Evolutionary conservation across 2,797 vertebrate genomes (phyloP).

Genomic region (Falco berigora): DNA sequence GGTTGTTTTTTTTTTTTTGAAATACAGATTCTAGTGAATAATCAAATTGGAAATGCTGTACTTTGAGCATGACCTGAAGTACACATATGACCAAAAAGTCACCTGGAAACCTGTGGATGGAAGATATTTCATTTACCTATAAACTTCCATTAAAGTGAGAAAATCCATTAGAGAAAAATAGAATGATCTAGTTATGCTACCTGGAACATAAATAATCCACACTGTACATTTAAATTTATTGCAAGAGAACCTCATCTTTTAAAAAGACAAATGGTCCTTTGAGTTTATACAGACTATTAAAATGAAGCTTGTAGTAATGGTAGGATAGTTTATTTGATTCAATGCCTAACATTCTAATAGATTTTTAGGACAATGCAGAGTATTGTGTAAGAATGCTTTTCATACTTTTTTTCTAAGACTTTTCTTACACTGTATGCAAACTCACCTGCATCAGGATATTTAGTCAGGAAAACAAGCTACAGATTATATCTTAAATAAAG

Average conservation of each 20-base stretch:
- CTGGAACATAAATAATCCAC: not conserved
- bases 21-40: not conserved
- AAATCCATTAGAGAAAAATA: not conserved
- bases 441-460: not conserved
- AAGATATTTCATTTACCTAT: not conserved
- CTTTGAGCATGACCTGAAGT: not conserved
- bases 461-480: not conserved
- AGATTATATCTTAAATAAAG: not conserved
- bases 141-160: not conserved
- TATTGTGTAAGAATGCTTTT: not conserved
- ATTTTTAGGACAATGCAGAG: not conserved
- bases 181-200: not conserved
- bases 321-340: not conserved
- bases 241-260: not conserved
- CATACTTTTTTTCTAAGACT: not conserved
- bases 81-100: not conserved
- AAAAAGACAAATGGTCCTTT: not conserved
- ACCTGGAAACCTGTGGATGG: not conserved
- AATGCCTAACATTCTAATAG: not conserved
- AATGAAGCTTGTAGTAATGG: not conserved
- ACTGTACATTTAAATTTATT: not conserved
- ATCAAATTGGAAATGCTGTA: not conserved
- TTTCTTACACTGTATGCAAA: not conserved
- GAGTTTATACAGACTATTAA: not conserved
- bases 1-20: rapidly evolving